phyloP scores from a whole-genome alignment of 64 coral and sea anemone species.

The Pachyseris speciosa region DNA sequence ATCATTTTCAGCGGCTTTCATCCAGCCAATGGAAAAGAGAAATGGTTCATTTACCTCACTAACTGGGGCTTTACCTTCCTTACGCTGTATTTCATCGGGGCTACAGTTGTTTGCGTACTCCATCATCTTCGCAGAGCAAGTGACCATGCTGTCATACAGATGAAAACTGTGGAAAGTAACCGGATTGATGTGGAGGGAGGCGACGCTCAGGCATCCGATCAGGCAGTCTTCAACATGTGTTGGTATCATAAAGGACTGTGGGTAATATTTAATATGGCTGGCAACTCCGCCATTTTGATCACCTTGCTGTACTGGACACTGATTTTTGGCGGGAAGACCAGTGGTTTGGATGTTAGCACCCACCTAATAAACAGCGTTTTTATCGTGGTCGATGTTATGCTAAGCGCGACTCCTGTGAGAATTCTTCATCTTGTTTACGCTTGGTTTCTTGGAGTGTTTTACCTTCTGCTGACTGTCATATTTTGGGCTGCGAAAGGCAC shows the following conservation, averaged over 20 bases:
- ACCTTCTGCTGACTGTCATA: constrained; percentile 58
- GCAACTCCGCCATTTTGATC: constrained; percentile 60
- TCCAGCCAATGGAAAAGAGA: constrained; percentile 23
- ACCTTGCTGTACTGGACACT: constrained; percentile 61
- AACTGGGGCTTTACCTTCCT: constrained; percentile 75
- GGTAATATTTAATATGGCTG: constrained; percentile 82
- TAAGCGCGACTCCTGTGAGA: constrained; percentile 62
- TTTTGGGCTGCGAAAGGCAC: constrained; percentile 71
- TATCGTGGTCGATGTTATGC: constrained; percentile 61
- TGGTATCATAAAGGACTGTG: constrained; percentile 83
- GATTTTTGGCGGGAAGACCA: neutral
- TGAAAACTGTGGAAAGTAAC: constrained; percentile 7
- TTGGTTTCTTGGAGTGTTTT: constrained; percentile 35
- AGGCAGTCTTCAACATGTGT: constrained; percentile 10
- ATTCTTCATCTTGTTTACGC: constrained; percentile 77
- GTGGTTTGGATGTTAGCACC: constrained; percentile 63
- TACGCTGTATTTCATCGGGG: constrained; percentile 58
- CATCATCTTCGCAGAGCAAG: constrained; percentile 37
- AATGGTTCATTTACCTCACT: constrained; percentile 85
- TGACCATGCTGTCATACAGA: constrained; percentile 51
- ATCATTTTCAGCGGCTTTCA: constrained; percentile 74
- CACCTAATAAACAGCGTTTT: constrained; percentile 74
- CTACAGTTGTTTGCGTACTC: constrained; percentile 58
- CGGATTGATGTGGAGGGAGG: neutral
- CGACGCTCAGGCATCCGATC: neutral